Evolutionary conservation across 2,797 vertebrate species (phyloP), one percentile per base, ranked within the genome.

Genomic region (Euphonia xanthogaster): DNA sequence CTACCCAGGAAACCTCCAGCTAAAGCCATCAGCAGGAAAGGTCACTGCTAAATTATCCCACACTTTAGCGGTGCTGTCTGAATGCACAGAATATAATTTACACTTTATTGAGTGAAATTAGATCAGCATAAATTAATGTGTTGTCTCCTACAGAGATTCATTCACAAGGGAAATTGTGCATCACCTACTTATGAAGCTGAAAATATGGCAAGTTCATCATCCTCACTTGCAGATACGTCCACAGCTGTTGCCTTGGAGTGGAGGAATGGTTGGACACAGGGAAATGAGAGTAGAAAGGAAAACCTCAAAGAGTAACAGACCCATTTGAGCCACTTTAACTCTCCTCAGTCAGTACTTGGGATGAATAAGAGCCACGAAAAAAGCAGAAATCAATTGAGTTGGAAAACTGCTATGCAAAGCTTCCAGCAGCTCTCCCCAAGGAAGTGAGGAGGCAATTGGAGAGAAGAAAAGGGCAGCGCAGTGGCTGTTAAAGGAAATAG

Each of bases 81-180:
- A 95, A 81, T 7, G 79, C 87, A 70, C 33, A 33, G 76, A 94
- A 86, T 80, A 86, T 78, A 90, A 96, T 94, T 94, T 74, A 92
- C 89, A 83, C 94, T 86, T 93, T 92, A 94, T 75, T 94, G 93
- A 95, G 90, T 28, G 48, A 96, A 96, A 97, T 96, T 93, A 95
- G 92, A 96, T 90, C 93, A 94, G 90, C 80, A 79, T 90, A 94
- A 96, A 96, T 86, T 93, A 95, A 81, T 80, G 58, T 0, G 1
- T 75, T 84, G 80, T 58, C 90, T 96, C 88, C 92, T 55, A 67
- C 60, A 40, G 62, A 88, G 92, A 96, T 42, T 77, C 77, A 70
- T 70, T 96, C 96, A 81, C 86, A 42, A 28, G 92, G 92, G 90
- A 96, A 94, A 90, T 63, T 27, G 94, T 42, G 48, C 77, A 88